Evolutionary conservation across 2,797 vertebrate genomes (phyloP), one percentile per base, ranked within the genome.

Genomic region (Pogoniulus pusillus): DNA sequence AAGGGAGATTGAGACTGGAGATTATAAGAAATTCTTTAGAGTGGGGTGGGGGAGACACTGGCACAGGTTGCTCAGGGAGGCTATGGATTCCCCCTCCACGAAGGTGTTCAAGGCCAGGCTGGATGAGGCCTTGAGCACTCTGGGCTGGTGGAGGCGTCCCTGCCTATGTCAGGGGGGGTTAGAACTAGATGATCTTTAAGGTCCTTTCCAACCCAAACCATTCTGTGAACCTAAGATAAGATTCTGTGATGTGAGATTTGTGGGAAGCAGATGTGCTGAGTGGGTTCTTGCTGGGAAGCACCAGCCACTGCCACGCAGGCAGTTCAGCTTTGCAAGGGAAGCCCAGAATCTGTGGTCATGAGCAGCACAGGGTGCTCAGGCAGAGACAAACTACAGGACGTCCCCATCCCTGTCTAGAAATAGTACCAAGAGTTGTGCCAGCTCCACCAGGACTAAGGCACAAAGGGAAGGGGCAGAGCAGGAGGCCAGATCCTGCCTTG

Each of bases 271-370:
- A 35, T 30, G 53, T 54, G 27, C 47, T 55, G 75, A 76, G 53
- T 3, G 4, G n/a, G 41, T 68, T 63, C 62, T 72, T 68, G 29
- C 75, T 1, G 1, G 35, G 34, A 89, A 76, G 55, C 20, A 73
- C 0, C 1, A 60, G 24, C 27, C 14, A 10, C 24, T 4, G 15
- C 17, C 12, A 14, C 39, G 15, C n/a, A 39, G 39, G 39, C 20
- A 63, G 20, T 51, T 55, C 27, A 6, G 47, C 9, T 14, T 73
- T 19, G 12, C 3, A 7, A 65, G 16, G 29, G 19, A 79, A 32
- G 23, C 53, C 64, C 3, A 0, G 43, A 71, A 82, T 24, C 6
- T n/a, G 20, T 1, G 2, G 10, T 35, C 4, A 1, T 5, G 51
- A 72, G 35, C 43, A 64, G 72, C 45, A 9, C 24, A 8, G 29